Conservation (phyloP, 2,888 invertebrate species). For the Drosophila leonis region DNA sequence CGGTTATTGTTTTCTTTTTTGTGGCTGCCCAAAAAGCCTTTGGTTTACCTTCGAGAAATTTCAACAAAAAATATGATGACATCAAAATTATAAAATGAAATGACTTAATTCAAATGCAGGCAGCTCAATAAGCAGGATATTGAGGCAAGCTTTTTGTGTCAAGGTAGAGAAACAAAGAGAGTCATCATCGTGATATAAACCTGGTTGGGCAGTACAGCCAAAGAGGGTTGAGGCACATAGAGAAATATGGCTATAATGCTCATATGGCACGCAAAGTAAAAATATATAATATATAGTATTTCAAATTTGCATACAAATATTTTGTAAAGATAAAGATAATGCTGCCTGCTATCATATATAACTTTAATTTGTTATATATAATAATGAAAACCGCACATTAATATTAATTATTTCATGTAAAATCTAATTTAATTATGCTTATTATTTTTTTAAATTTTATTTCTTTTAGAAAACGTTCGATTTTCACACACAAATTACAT, state of each 20-base stretch:
- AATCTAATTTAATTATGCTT: too few relatives aligned
- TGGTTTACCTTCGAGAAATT: constrained; percentile 26
- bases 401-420: too few relatives aligned
- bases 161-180: constrained; percentile 57
- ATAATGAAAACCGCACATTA: too few relatives aligned
- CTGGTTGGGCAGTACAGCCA: constrained; percentile 10
- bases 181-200: constrained; percentile 16
- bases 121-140: constrained; percentile 49
- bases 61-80: constrained; percentile 47
- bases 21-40: constrained; percentile 45
- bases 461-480: background rate
- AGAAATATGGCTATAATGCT: constrained; percentile 38
- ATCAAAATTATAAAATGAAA: constrained; percentile 30
- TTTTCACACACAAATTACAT: background rate
- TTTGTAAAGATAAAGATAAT: background rate
- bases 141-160: constrained; percentile 42
- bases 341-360: background rate
- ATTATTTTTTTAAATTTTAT: background rate
- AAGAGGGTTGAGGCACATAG: constrained; percentile 15
- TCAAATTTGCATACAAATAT: constrained; percentile 31
- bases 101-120: constrained; percentile 27
- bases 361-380: background rate
- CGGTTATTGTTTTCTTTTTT: constrained; percentile 65
- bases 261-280: constrained; percentile 53
- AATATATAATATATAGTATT: constrained; percentile 40